These are phyloP conservation scores for Hypocryptadius cinnamomeus DNA, from an alignment of 2,113 vertebrate species.

Conservation along the genomic window DNA sequence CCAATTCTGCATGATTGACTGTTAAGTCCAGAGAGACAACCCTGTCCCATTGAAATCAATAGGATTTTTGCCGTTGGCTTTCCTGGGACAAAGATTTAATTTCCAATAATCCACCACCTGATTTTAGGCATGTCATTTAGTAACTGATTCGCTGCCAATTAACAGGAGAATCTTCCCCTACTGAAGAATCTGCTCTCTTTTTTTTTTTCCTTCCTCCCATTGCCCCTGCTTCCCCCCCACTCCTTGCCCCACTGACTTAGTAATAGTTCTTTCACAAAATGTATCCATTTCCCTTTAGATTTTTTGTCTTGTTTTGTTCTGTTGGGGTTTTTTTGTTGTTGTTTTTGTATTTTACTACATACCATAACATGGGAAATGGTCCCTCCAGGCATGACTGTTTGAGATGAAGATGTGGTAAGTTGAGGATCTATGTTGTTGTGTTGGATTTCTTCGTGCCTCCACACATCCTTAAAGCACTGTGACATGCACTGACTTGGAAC, in stretches of 20 bases:
- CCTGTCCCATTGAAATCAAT: constrained; percentile 40
- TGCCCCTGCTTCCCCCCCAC: neutral
- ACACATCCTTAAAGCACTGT: neutral
- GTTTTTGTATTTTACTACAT: constrained; percentile 14
- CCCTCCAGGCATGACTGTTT: constrained; percentile 34
- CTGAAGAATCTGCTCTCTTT: neutral
- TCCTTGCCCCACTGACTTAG: neutral
- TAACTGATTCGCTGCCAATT: constrained; percentile 23
- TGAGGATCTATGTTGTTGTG: neutral
- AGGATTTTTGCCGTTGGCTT: constrained; percentile 42
- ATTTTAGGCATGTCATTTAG: constrained; percentile 44
- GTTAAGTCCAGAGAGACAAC: constrained; percentile 33
- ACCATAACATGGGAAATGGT: neutral
- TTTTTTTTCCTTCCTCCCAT: neutral
- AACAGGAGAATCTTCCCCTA: neutral
- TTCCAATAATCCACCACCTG: constrained; percentile 48
- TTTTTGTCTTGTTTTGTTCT: neutral
- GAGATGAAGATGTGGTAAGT: neutral
- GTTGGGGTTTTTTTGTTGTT: neutral
- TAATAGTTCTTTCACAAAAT: neutral
- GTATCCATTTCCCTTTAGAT: neutral
- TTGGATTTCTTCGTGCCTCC: constrained; percentile 38
- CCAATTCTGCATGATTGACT: constrained; percentile 50
- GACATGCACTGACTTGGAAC: constrained; percentile 28
- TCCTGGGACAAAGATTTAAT: constrained; percentile 54